phyloP scores from a whole-genome alignment of 2,113 vertebrate genomes.

The Indicator maculatus region DNA sequence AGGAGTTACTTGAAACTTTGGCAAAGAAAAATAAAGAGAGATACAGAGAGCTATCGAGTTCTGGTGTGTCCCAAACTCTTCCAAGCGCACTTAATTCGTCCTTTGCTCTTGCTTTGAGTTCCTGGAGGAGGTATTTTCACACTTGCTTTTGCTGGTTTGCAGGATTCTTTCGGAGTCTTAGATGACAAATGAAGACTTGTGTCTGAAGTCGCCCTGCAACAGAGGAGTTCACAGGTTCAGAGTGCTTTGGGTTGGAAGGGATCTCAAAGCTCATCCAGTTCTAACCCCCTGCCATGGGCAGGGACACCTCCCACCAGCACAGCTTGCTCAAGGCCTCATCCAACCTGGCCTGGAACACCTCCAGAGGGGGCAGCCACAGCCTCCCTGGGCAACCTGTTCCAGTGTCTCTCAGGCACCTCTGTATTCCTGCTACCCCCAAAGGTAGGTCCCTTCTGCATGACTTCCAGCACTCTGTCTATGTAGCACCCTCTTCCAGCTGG shows the following conservation, averaged over 20 bases:
- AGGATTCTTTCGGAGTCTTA: slow-evolving; percentile 68
- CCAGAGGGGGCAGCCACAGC: no score
- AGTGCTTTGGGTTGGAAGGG: no score
- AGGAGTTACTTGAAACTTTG: slow-evolving; percentile 78
- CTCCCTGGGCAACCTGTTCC: no score
- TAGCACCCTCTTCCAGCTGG: background rate
- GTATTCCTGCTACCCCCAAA: background rate
- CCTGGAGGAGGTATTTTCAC: slow-evolving; percentile 74
- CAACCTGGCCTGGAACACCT: no score
- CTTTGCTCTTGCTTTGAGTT: slow-evolving; percentile 58
- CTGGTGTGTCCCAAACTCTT: slow-evolving; percentile 59
- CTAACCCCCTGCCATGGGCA: no score
- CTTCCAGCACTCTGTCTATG: background rate
- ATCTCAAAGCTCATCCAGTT: no score
- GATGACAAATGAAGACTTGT: slow-evolving; percentile 97
- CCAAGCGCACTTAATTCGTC: slow-evolving; percentile 42
- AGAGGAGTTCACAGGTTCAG: background rate
- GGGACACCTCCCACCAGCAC: no score
- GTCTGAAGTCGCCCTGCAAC: slow-evolving; percentile 93
- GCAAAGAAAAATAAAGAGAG: slow-evolving; percentile 66
- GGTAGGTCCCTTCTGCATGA: accelerated
- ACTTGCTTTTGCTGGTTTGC: slow-evolving; percentile 27
- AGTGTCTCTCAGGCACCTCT: background rate
- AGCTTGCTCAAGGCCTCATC: no score
- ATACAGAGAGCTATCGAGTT: slow-evolving; percentile 58